Conservation (phyloP, 1,140 invertebrate species). For the Vollenhovia emeryi region DNA sequence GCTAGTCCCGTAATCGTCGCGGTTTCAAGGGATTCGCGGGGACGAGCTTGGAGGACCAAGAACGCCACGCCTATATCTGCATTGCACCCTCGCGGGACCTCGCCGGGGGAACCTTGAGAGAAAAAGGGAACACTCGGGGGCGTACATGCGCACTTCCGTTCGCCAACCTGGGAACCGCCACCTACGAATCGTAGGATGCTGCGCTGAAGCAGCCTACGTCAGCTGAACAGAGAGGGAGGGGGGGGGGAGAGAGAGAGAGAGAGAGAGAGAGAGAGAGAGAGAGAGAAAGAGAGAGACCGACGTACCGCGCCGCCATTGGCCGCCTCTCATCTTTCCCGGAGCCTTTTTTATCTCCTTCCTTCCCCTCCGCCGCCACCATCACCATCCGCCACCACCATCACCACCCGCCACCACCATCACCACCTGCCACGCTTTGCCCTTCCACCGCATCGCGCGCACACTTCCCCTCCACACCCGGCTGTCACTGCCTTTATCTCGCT, state of each 20-base stretch:
- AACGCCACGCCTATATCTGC: constrained; percentile 73
- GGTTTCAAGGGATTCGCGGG: constrained; percentile 13
- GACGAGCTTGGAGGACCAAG: constrained; percentile 24
- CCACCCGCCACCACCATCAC: neutral
- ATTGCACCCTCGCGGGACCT: constrained; percentile 68
- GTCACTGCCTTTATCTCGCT: constrained; percentile 57
- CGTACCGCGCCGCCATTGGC: constrained; percentile 66
- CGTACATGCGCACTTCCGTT: constrained; percentile 73
- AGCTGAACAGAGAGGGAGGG: too few species aligned
- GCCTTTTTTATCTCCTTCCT: constrained; percentile 74
- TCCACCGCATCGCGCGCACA: neutral
- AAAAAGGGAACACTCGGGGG: constrained; percentile 72
- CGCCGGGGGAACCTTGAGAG: constrained; percentile 55
- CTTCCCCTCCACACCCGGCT: constrained; percentile 6
- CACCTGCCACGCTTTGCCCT: constrained; percentile 6
- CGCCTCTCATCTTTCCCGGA: constrained; percentile 66
- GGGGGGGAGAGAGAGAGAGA: constrained; percentile 64
- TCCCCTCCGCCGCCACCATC: constrained; percentile 15
- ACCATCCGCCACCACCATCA: neutral
- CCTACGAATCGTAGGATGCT: constrained; percentile 76
- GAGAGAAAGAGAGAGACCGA: too few species aligned
- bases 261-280: too few species aligned
- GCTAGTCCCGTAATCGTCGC: constrained; percentile 11
- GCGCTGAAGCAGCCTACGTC: constrained; percentile 60
- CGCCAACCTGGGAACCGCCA: constrained; percentile 45